phyloP scores from a whole-genome alignment of 2,888 invertebrate genomes.

The Hyposoter didymator region DNA sequence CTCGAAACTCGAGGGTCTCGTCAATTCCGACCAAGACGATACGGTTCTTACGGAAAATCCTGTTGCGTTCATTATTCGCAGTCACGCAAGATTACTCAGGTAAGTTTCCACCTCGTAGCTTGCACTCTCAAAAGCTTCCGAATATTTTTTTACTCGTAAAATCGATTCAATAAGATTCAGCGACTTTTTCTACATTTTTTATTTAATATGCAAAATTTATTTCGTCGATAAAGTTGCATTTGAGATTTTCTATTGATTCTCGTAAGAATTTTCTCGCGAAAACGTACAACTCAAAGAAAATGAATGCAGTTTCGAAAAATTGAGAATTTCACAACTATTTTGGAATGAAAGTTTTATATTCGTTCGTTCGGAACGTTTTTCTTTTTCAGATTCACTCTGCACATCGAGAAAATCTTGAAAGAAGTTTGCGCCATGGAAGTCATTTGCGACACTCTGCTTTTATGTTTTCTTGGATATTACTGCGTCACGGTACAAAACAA shows the following conservation, averaged over 20 bases:
- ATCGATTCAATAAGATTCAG: neutral
- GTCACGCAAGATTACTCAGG: conserved; percentile 71
- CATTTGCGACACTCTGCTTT: conserved; percentile 76
- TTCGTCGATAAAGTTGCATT: neutral
- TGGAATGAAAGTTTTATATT: conserved; percentile 61
- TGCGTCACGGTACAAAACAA: conserved; percentile 74
- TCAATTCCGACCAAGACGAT: neutral
- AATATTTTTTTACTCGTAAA: neutral
- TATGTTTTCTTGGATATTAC: conserved; percentile 79
- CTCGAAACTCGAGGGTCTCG: conserved; percentile 40
- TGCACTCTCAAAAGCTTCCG: neutral
- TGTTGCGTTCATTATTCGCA: conserved; percentile 59
- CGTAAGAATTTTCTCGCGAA: too few species aligned
- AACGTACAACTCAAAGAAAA: too few species aligned
- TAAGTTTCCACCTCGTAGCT: conserved; percentile 52
- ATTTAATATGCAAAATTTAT: neutral
- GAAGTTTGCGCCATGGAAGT: conserved; percentile 78
- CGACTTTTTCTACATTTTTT: too few species aligned
- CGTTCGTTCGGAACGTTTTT: neutral
- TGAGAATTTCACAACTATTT: too few species aligned
- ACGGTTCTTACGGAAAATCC: conserved; percentile 34
- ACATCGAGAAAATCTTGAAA: conserved; percentile 74
- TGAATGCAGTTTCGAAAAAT: too few species aligned
- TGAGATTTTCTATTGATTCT: neutral
- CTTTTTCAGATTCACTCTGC: conserved; percentile 33